These are phyloP conservation scores for Gobiocypris rarus DNA, from an alignment of 2,113 vertebrate species.

Conservation along the genomic window DNA sequence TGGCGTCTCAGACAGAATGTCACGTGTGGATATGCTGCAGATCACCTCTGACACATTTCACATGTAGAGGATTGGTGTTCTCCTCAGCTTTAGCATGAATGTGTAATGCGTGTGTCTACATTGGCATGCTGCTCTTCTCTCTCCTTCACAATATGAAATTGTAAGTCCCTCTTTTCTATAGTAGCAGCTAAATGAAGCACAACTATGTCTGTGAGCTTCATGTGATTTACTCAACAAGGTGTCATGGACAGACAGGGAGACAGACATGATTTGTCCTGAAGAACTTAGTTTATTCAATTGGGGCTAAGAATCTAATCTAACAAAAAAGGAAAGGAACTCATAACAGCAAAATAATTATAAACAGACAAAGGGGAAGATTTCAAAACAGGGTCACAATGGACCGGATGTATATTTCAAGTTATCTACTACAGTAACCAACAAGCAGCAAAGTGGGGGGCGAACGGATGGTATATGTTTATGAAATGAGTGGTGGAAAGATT, in stretches of 20 bases:
- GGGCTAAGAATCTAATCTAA: too few relatives aligned
- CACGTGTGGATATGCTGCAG: background rate
- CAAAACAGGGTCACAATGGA: too few relatives aligned
- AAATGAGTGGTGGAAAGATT: too few relatives aligned
- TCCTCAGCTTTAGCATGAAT: constrained; percentile 1
- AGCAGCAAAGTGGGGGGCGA: too few relatives aligned
- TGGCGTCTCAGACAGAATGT: constrained; percentile 15
- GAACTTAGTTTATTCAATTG: too few relatives aligned
- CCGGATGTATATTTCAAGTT: too few relatives aligned
- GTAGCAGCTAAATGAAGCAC: background rate
- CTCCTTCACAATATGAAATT: background rate
- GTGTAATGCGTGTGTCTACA: background rate
- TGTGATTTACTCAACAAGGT: background rate
- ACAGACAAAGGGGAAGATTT: too few relatives aligned
- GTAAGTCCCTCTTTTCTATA: background rate
- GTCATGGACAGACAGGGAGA: background rate
- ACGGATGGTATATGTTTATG: too few relatives aligned
- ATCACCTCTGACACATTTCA: constrained; percentile 38
- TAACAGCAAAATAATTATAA: too few relatives aligned
- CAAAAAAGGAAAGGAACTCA: too few relatives aligned
- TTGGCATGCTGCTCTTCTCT: background rate
- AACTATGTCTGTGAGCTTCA: background rate
- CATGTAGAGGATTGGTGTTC: constrained; percentile 28
- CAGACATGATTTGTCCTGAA: too few relatives aligned
- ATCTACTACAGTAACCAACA: too few relatives aligned